Evolutionary conservation across 1,140 invertebrate species (phyloP).

Genomic region (Drosophila persimilis): DNA sequence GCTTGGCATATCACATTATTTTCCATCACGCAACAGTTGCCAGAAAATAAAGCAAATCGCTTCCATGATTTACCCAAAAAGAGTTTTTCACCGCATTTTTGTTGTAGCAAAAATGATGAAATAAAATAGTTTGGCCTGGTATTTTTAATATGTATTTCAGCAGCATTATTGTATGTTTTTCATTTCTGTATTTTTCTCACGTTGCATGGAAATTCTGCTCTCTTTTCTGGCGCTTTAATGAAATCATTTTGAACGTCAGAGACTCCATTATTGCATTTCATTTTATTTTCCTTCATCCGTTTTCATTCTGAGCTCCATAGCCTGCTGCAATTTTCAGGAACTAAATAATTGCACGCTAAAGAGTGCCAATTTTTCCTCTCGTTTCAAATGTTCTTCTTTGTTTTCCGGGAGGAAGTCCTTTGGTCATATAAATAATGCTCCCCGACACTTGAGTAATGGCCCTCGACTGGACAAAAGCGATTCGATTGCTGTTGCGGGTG

Average conservation of each 20-base stretch:
- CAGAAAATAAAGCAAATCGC: slow-evolving; percentile 11
- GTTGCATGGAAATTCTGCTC: neutral
- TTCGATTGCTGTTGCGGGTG: slow-evolving; percentile 30
- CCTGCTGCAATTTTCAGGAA: slow-evolving; percentile 17
- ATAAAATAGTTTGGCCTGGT: slow-evolving; percentile 1
- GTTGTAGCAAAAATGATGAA: too few relatives aligned
- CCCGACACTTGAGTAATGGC: slow-evolving; percentile 61
- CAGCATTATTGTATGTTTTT: neutral
- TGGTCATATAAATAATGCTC: slow-evolving; percentile 49
- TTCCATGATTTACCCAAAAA: neutral
- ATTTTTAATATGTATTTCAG: slow-evolving; percentile 8
- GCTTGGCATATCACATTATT: slow-evolving; percentile 7
- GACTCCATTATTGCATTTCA: slow-evolving; percentile 2
- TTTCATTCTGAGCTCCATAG: slow-evolving; percentile 21
- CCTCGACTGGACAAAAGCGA: slow-evolving; percentile 27
- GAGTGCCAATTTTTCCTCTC: slow-evolving; percentile 39
- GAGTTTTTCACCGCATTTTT: too few relatives aligned
- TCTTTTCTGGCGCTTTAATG: neutral
- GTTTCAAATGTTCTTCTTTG: slow-evolving; percentile 2
- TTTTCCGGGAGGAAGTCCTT: slow-evolving; percentile 1
- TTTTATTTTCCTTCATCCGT: slow-evolving; percentile 14
- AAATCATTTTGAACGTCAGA: slow-evolving; percentile 17
- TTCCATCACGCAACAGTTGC: neutral
- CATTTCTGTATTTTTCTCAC: neutral
- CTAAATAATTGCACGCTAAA: slow-evolving; percentile 57